phyloP scores from a whole-genome alignment of 2,888 invertebrate species.

The Hydrotaea cyrtoneurina region DNA sequence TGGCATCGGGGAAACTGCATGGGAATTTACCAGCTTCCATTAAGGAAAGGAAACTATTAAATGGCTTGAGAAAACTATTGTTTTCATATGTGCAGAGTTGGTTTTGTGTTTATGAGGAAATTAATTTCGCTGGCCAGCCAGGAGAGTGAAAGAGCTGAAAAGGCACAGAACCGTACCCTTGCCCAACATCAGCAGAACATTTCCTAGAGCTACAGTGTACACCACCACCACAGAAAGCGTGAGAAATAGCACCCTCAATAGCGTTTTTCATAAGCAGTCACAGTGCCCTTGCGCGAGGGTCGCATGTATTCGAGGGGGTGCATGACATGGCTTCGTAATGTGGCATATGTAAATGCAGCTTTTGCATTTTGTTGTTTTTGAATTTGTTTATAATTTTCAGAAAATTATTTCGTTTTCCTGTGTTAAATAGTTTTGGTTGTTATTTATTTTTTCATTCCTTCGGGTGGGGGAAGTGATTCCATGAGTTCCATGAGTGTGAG shows the following conservation, averaged over 20 bases:
- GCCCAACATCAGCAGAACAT: neutral
- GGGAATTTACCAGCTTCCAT: slow-evolving; percentile 58
- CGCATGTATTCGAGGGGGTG: neutral
- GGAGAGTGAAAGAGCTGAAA: slow-evolving; percentile 6
- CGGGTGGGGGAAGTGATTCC: neutral
- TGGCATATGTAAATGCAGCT: slow-evolving; percentile 61
- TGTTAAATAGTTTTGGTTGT: slow-evolving; percentile 37
- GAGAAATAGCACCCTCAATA: slow-evolving; percentile 62
- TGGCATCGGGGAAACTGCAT: slow-evolving; percentile 33
- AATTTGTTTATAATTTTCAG: slow-evolving; percentile 7
- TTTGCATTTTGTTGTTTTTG: slow-evolving; percentile 53
- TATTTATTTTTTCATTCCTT: slow-evolving; percentile 3
- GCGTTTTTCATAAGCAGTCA: slow-evolving; percentile 18
- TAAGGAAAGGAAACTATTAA: slow-evolving; percentile 66
- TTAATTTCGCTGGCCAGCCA: slow-evolving; percentile 54
- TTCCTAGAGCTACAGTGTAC: neutral
- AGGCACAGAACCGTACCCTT: slow-evolving; percentile 54
- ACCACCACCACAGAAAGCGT: slow-evolving; percentile 43
- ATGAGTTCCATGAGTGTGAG: neutral
- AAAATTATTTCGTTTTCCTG: slow-evolving; percentile 36
- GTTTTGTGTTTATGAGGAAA: slow-evolving; percentile 62
- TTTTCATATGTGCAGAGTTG: slow-evolving; percentile 3
- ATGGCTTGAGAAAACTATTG: slow-evolving; percentile 60
- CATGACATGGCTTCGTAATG: neutral
- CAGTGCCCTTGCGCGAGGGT: neutral